These are phyloP conservation scores for Agrochola litura DNA, from an alignment of 2,888 invertebrate genomes.

Conservation along the genomic window DNA sequence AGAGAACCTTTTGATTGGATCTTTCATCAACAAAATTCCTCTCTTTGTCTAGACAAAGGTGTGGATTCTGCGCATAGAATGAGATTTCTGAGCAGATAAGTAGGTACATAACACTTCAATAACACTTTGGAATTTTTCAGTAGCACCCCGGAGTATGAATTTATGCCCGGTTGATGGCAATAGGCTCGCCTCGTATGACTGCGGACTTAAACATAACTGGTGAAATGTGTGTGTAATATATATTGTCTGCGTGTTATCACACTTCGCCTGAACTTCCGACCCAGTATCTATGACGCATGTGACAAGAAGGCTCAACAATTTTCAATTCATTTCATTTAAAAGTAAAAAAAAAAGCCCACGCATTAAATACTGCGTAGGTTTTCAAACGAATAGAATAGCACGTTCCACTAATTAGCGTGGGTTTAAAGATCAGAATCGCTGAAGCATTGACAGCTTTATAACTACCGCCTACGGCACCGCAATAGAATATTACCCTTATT, in stretches of 20 bases:
- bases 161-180: too few relatives aligned
- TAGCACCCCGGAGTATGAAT: too few relatives aligned
- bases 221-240: too few relatives aligned
- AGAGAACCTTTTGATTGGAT: too few relatives aligned
- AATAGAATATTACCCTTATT: slow-evolving; percentile 16
- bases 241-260: too few relatives aligned
- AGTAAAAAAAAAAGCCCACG: neutral
- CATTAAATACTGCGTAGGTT: slow-evolving; percentile 9
- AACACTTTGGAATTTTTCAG: too few relatives aligned
- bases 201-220: too few relatives aligned
- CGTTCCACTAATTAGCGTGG: slow-evolving; percentile 20
- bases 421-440: slow-evolving; percentile 38
- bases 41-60: neutral
- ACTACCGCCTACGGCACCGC: slow-evolving; percentile 8
- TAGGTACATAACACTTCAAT: too few relatives aligned
- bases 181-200: too few relatives aligned
- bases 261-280: neutral
- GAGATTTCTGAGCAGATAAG: neutral
- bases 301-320: neutral
- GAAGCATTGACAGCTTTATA: slow-evolving; percentile 18
- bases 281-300: neutral
- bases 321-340: neutral
- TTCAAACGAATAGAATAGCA: slow-evolving; percentile 4
- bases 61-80: neutral
- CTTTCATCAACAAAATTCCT: neutral